These are phyloP conservation scores for Geopemphigus sp. DNA, from an alignment of 1,140 invertebrate species.

Conservation along the genomic window DNA sequence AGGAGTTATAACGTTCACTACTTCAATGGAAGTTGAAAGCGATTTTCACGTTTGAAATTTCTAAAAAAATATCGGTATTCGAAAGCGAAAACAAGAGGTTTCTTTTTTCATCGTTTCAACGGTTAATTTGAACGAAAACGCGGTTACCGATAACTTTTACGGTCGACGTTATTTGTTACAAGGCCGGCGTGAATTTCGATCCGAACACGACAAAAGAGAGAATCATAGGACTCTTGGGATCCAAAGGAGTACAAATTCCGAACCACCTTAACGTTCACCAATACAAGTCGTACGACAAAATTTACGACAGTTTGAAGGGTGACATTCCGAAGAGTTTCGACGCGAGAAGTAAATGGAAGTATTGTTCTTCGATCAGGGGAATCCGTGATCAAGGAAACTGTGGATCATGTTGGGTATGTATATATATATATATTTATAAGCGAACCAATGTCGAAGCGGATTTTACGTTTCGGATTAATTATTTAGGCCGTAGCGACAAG, in stretches of 20 bases:
- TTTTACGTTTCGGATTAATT: no score
- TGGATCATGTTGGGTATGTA: conserved; percentile 58
- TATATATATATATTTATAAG: no score
- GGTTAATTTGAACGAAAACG: no score
- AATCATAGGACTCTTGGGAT: not conserved
- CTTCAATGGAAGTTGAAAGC: no score
- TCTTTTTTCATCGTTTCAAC: no score
- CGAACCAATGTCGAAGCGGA: no score
- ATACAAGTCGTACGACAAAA: not conserved
- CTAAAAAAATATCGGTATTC: no score
- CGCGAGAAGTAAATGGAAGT: conserved; percentile 72
- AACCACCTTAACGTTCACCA: not conserved
- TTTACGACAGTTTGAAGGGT: not conserved
- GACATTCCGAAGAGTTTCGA: conserved; percentile 74
- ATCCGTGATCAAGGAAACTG: conserved; percentile 74
- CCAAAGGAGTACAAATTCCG: not conserved
- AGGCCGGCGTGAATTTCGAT: conserved; percentile 19
- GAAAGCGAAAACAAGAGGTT: no score
- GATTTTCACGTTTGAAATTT: no score
- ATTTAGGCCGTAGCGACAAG: conserved; percentile 54
- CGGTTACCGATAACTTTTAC: no score
- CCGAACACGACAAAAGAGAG: not conserved
- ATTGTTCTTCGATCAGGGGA: conserved; percentile 76
- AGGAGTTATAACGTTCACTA: no score
- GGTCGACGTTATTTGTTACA: no score